phyloP scores from a whole-genome alignment of 2,888 invertebrate species.

The Temnothorax ravouxi region DNA sequence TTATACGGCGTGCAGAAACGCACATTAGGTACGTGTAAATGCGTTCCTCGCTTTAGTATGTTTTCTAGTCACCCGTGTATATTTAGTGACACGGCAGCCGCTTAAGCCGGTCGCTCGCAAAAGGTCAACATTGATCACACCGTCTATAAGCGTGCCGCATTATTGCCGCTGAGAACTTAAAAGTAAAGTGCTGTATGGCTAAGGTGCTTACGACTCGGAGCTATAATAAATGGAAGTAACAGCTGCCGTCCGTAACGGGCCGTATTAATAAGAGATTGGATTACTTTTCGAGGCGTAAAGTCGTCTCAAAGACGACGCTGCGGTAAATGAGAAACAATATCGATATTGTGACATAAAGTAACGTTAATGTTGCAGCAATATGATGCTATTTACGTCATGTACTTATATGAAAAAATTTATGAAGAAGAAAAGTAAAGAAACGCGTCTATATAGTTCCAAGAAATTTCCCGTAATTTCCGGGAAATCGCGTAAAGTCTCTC shows the following conservation, averaged over 20 bases:
- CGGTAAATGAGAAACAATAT: neutral
- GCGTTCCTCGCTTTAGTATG: constrained; percentile 35
- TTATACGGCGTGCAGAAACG: neutral
- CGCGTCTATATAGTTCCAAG: neutral
- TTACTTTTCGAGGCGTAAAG: neutral
- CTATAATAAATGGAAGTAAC: constrained; percentile 11
- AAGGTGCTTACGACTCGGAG: neutral
- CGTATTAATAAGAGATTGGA: constrained; percentile 32
- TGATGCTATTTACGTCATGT: neutral
- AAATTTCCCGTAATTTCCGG: neutral
- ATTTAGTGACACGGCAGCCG: constrained; percentile 71
- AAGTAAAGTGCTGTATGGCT: constrained; percentile 29
- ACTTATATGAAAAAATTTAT: neutral
- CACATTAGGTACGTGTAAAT: neutral
- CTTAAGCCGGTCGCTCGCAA: constrained; percentile 63
- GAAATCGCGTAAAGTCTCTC: neutral
- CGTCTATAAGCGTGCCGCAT: constrained; percentile 30
- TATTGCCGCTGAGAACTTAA: constrained; percentile 11
- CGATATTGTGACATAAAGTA: neutral
- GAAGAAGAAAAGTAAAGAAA: neutral
- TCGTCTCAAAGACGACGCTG: neutral
- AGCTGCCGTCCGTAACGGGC: neutral
- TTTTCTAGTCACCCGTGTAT: constrained; percentile 62
- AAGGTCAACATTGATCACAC: constrained; percentile 70
- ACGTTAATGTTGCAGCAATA: neutral